Base-by-base conservation (phyloP, 64 coral and sea anemone species). In the Montipora efflorescens region DNA sequence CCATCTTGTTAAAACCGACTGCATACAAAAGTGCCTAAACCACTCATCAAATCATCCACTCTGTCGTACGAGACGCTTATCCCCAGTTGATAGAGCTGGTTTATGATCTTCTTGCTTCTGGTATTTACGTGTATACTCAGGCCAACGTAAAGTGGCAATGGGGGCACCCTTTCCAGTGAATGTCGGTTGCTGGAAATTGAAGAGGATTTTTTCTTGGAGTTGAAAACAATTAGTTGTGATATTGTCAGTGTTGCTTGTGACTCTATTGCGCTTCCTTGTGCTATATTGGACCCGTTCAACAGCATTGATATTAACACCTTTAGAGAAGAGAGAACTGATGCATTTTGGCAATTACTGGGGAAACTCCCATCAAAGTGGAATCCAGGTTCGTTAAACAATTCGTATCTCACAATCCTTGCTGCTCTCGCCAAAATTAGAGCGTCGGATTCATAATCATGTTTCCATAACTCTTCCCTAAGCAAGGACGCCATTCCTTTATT, bases 121-220 rank as follows among this genome's bases (percentile, higher is more conserved):
- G 87, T 90, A 36, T 49, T 43, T 77, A 74, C 51, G 72, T 90
- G 87, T 72, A 79, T 90, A 78, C 50, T 90, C 87, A 90, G 72
- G 21, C 74, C 72, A 22, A 90, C 74, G 72, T 90, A 76, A 48
- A 78, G 19, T 21, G 25, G 76, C 21, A 61, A 59, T 61, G 80
- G 80, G 10, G 80, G 80, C 59, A 58, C 80, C 12, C 80, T 50
- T 83, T 45, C 10, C 28, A 9, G 25, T 23, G 80, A 83, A 83
- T 83, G 80, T 45, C 14, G 80, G 45, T 21, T 25, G 25, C 25
- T 25, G 25, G 25, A 25, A 80, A 77, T 76, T 84, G 11, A 92
- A 49, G 48, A 84, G 48, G 68, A 92, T 85, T 47, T 25, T 25
- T 25, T 25, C 25, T 25, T 25, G 25, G 25, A 25, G 25, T 25